Percentiles rank a stretch among this genome's conserved stretches.
These are phyloP conservation scores for Brachyalestes nurse DNA, from an alignment of 2,797 vertebrate genomes.

Conservation along the genomic window DNA sequence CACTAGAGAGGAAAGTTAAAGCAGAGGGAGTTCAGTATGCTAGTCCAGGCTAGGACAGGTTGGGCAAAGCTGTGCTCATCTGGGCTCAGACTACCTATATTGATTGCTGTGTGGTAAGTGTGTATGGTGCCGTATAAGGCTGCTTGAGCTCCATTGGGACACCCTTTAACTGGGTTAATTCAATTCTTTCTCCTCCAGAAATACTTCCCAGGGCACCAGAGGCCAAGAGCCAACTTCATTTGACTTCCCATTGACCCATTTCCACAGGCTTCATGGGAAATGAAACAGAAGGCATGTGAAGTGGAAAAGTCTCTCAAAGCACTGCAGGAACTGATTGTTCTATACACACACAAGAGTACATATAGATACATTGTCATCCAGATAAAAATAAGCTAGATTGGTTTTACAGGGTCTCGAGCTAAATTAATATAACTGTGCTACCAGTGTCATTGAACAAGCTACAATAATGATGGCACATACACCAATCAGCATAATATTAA, in stretches of 20 bases:
- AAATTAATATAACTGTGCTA: neutral
- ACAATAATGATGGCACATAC: neutral
- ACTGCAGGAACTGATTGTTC: conserved; percentile 3
- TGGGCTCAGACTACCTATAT: conserved; percentile 16
- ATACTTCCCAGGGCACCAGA: conserved; percentile 79
- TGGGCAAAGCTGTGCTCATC: neutral
- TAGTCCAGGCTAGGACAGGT: neutral
- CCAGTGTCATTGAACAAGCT: neutral
- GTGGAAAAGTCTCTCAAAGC: conserved; percentile 52
- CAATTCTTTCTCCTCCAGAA: conserved; percentile 78
- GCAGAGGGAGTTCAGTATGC: neutral
- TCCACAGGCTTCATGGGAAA: conserved; percentile 72
- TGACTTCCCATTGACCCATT: conserved; percentile 82
- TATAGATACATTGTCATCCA: neutral
- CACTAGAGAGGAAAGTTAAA: neutral
- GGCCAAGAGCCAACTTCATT: conserved; percentile 81
- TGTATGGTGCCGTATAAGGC: conserved; percentile 15
- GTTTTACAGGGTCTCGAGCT: neutral
- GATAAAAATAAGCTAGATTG: too few species aligned
- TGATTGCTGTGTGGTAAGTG: conserved; percentile 38
- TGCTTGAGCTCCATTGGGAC: conserved; percentile 41
- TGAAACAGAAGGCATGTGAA: conserved; percentile 49
- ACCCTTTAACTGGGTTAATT: conserved; percentile 79
- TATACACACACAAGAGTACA: neutral
- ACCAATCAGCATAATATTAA: too few species aligned